Conservation (phyloP, 2,113 vertebrate species). For the Notothenia rossii region DNA sequence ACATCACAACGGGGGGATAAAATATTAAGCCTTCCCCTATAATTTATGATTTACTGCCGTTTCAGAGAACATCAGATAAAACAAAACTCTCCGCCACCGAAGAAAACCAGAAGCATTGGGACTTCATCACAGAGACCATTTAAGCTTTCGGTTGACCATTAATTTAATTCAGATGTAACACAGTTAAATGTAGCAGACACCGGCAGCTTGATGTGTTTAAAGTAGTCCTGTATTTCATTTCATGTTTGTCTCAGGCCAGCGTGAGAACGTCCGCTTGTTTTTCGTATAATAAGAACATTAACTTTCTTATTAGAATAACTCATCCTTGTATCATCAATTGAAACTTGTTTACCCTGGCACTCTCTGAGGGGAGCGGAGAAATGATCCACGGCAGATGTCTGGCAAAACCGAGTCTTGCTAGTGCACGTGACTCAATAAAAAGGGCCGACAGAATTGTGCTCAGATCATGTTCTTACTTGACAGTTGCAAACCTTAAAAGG, state of each 20-base stretch:
- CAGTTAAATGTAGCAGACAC: slow-evolving; percentile 55
- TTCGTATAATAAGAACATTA: slow-evolving; percentile 28
- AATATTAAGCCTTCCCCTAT: slow-evolving; percentile 40
- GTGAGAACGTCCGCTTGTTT: slow-evolving; percentile 9
- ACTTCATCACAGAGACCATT: slow-evolving; percentile 31
- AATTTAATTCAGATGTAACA: slow-evolving; percentile 54
- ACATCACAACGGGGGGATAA: slow-evolving; percentile 7
- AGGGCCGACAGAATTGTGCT: slow-evolving; percentile 18
- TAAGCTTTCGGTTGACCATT: slow-evolving; percentile 35
- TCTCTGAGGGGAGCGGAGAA: slow-evolving; percentile 37
- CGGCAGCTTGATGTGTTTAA: background rate
- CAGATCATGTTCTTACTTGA: slow-evolving; percentile 7
- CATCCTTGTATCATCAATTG: slow-evolving; percentile 34
- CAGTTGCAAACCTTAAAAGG: background rate
- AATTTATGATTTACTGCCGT: slow-evolving; percentile 61
- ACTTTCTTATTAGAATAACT: slow-evolving; percentile 45
- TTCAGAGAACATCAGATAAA: slow-evolving; percentile 60
- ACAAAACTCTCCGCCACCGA: slow-evolving; percentile 42
- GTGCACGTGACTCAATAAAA: slow-evolving; percentile 19
- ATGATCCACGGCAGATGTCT: slow-evolving; percentile 52
- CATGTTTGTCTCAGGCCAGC: slow-evolving; percentile 21
- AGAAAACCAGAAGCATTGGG: slow-evolving; percentile 37
- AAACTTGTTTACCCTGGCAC: slow-evolving; percentile 30
- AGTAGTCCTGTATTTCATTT: slow-evolving; percentile 7
- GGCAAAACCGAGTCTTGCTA: slow-evolving; percentile 44